Conservation (phyloP, 2,888 invertebrate species). For the Hydriomena furcata region DNA sequence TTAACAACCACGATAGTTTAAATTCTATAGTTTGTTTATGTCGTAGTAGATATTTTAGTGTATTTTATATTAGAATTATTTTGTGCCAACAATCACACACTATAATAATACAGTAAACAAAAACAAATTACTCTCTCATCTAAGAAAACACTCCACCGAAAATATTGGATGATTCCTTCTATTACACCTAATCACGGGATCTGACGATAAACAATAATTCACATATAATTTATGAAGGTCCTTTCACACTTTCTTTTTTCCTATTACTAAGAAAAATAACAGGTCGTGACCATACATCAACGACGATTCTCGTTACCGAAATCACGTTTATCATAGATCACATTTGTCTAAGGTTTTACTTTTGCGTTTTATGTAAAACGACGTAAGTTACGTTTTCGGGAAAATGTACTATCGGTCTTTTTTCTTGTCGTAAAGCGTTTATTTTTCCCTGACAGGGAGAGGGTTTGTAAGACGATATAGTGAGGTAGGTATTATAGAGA, state of each 20-base stretch:
- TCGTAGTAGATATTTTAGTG: too few relatives aligned
- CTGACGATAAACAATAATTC: conserved; percentile 79
- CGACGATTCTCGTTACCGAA: conserved; percentile 75
- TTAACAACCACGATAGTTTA: too few relatives aligned
- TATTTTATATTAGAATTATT: too few relatives aligned
- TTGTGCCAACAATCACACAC: too few relatives aligned
- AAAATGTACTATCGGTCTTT: conserved; percentile 43
- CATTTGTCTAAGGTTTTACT: conserved; percentile 78
- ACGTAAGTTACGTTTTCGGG: conserved; percentile 33
- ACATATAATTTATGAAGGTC: conserved; percentile 72
- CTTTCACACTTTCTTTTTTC: conserved; percentile 68
- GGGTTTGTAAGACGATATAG: conserved; percentile 48
- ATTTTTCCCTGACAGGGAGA: conserved; percentile 40
- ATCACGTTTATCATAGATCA: conserved; percentile 82
- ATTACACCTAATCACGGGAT: conserved; percentile 79
- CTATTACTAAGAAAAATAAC: conserved; percentile 69
- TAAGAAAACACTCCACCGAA: conserved; percentile 72
- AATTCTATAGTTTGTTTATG: too few relatives aligned
- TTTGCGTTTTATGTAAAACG: conserved; percentile 42
- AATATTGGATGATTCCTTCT: conserved; percentile 61
- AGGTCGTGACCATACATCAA: conserved; percentile 71
- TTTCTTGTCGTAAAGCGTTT: conserved; percentile 36
- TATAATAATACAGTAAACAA: conserved; percentile 11
- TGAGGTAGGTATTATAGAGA: conserved; percentile 56
- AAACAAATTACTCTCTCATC: conserved; percentile 57